Conservation (phyloP, 1,140 invertebrate genomes). For the Muscidifurax raptorellus region DNA sequence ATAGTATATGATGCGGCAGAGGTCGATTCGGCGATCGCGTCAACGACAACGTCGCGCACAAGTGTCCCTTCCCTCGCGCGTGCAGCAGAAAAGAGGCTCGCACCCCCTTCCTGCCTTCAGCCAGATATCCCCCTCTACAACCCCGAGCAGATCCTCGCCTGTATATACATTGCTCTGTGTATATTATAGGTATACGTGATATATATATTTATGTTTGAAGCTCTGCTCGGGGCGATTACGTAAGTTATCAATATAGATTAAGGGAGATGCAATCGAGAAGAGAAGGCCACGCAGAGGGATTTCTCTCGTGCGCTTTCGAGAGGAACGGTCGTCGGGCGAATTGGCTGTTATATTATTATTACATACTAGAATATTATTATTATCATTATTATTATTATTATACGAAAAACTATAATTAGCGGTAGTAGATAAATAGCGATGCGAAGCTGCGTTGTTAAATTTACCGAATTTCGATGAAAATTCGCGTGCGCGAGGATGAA, state of each 20-base stretch:
- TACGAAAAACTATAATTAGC: too few relatives aligned
- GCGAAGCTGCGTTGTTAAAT: not conserved
- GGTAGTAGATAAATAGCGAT: not conserved
- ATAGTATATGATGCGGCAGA: not conserved
- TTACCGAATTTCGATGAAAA: not conserved
- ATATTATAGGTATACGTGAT: too few relatives aligned
- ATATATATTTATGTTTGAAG: too few relatives aligned
- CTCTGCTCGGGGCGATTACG: conserved; percentile 8
- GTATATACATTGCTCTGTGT: not conserved
- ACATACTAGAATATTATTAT: too few relatives aligned
- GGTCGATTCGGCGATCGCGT: not conserved
- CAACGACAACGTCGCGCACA: not conserved
- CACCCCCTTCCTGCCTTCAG: not conserved
- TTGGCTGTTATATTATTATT: not conserved
- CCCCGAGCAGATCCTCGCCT: not conserved
- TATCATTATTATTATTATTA: too few relatives aligned
- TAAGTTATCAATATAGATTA: not conserved
- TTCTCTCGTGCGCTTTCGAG: not conserved
- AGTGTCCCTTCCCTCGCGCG: not conserved
- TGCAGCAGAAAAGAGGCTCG: not conserved
- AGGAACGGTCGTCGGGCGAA: conserved; percentile 18
- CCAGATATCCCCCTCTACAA: not conserved
- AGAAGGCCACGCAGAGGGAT: not conserved
- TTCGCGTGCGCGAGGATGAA: too few relatives aligned
- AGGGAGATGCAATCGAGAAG: not conserved